phyloP scores from a whole-genome alignment of 2,797 vertebrate genomes.

The Tokudaia muenninki region DNA sequence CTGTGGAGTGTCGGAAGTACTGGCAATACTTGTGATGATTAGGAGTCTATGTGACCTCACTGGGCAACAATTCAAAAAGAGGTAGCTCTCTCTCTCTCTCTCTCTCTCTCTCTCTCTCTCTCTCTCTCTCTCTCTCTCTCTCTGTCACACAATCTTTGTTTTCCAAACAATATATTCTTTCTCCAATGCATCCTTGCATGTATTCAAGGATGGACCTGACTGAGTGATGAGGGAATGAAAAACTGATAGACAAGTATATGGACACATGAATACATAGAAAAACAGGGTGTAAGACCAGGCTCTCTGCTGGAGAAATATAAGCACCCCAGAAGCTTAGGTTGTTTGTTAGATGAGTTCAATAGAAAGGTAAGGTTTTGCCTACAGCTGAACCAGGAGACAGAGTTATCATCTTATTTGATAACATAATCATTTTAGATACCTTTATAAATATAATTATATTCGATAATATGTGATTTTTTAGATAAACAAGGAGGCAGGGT shows the following conservation, averaged over 20 bases:
- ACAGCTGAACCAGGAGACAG: neutral
- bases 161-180: neutral
- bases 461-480: neutral
- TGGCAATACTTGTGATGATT: neutral
- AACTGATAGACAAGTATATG: neutral
- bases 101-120: too few species aligned
- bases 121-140: too few species aligned
- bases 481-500: neutral
- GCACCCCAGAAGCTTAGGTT: neutral
- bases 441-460: neutral
- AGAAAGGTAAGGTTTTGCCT: neutral
- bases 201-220: neutral
- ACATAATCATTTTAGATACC: neutral
- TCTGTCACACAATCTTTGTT: neutral
- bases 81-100: neutral
- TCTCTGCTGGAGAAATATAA: neutral
- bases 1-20: neutral
- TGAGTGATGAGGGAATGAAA: neutral
- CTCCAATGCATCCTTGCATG: neutral
- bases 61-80: neutral
- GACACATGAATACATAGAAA: neutral
- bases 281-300: neutral
- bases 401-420: neutral
- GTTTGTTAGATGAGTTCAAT: neutral
- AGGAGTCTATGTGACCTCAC: neutral